Percentiles rank a stretch among this genome's conserved stretches.
phyloP scores from a whole-genome alignment of 2,113 vertebrate species.

The Tachysurus fulvidraco region DNA sequence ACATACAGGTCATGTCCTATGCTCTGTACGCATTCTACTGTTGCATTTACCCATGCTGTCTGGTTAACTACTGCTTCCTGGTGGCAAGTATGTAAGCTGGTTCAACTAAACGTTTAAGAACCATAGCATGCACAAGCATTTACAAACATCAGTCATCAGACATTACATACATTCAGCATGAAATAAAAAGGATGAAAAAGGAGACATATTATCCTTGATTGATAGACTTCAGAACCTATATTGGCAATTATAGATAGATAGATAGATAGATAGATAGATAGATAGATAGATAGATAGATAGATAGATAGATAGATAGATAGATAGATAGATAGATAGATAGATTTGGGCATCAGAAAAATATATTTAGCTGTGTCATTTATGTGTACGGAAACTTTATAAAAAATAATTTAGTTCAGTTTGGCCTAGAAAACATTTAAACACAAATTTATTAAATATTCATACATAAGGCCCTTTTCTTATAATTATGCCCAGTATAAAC shows the following conservation, averaged over 20 bases:
- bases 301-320: too few species aligned
- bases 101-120: background rate
- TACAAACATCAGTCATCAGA: background rate
- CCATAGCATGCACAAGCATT: background rate
- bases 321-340: too few species aligned
- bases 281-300: too few species aligned
- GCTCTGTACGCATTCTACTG: conserved; percentile 36
- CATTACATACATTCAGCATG: background rate
- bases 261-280: too few species aligned
- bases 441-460: background rate
- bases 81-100: background rate
- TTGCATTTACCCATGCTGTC: conserved; percentile 44
- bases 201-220: background rate
- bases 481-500: background rate
- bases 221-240: too few species aligned
- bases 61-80: conserved; percentile 40
- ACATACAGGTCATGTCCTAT: conserved; percentile 31
- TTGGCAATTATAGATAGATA: too few species aligned
- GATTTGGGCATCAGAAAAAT: background rate
- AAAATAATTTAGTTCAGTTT: background rate
- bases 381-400: background rate
- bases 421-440: background rate
- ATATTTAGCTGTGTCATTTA: background rate
- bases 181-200: background rate
- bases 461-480: background rate